Evolutionary conservation across 2,797 vertebrate species (phyloP), one percentile per base, ranked within the genome.

Genomic region (Ctenopoma multispine): DNA sequence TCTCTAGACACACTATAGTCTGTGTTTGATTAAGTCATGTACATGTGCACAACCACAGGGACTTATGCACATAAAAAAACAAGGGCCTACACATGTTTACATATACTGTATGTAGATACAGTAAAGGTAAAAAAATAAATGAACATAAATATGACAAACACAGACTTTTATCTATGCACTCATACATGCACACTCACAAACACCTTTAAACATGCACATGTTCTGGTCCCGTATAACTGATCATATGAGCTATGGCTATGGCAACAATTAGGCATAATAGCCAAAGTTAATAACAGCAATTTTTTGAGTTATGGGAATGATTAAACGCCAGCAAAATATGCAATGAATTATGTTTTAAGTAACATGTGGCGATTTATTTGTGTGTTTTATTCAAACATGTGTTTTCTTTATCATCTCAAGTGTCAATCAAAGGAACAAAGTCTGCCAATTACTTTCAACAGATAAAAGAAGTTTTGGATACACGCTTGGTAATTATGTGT

Each of bases 211-310:
- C 66, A 54, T 29, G 66, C 75, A 74, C 61, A 77, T 43, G 61
- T 61, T 69, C 75, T 65, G 57, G 72, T 41, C 27, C 24, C 11
- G 38, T 63, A 51, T 72, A 79, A 43, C 69, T 83, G 75, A 88
- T 87, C 79, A 75, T 66, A 63, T 58, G 70, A 83, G 76, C 74
- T 66, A 83, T 91, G 87, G 76, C 74, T 66, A 83, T 91, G 87
- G 88, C 84, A 91, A 88, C 82, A 80, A 88, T 89, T 90, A 87
- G 65, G 72, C 61, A 56, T 90, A 90, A 89, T 85, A 68, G 81
- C 68, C 73, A 87, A 83, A 80, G 78, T 80, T 87, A 84, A 90
- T 86, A 86, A 86, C 80, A 47, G 78, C 77, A 80, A 80, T 89
- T 85, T 75, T 76, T 72, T 71, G 86, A 72, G 83, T 86, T 80